Conservation (phyloP, 2,797 vertebrate species). For the Hippopotamyrus pictus region DNA sequence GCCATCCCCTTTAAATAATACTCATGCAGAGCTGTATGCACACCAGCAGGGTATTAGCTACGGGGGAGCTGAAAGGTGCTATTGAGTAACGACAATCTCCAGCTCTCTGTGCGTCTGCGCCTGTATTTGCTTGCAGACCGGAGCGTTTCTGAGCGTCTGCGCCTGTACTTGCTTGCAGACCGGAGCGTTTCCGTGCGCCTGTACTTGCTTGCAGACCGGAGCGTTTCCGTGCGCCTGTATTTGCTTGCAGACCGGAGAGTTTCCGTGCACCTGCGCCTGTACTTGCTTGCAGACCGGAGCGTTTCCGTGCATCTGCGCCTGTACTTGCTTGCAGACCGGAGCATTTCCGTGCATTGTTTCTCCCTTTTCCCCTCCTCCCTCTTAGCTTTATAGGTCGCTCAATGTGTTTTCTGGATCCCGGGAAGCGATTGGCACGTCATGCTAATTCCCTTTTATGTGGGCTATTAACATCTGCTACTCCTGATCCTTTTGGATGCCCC, state of each 20-base stretch:
- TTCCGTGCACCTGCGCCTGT: not conserved
- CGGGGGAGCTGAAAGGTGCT: not conserved
- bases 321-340: not conserved
- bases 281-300: not conserved
- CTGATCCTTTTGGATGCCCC: not conserved
- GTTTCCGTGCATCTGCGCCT: too few relatives aligned
- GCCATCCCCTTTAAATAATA: not conserved
- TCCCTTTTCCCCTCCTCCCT: too few relatives aligned
- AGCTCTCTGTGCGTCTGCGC: not conserved
- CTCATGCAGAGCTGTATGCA: not conserved
- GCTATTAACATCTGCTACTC: constrained; percentile 25
- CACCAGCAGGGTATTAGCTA: not conserved
- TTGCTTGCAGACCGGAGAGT: not conserved
- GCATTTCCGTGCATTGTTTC: not conserved
- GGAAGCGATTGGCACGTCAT: not conserved
- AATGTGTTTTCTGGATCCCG: not conserved
- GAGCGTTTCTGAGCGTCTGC: not conserved
- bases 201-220: not conserved
- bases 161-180: not conserved
- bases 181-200: not conserved
- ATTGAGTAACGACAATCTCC: not conserved
- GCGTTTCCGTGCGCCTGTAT: not conserved
- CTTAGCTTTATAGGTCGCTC: not conserved
- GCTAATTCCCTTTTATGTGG: constrained; percentile 22
- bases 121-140: not conserved